A percentile compares a stretch with the other conserved stretches of the same genome.
phyloP scores from a whole-genome alignment of 2,797 vertebrate genomes.

The Denticeps clupeoides region DNA sequence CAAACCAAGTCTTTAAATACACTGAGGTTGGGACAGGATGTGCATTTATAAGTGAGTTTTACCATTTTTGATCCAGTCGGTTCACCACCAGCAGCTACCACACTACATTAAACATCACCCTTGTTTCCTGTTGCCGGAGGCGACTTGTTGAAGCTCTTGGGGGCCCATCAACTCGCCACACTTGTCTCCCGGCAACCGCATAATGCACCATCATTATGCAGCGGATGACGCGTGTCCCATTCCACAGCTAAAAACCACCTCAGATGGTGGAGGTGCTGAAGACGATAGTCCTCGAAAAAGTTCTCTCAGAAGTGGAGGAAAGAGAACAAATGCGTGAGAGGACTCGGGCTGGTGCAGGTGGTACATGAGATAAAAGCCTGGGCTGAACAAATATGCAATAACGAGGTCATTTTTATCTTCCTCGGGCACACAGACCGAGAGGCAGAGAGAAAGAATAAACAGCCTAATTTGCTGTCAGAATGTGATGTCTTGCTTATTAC shows the following conservation, averaged over 20 bases:
- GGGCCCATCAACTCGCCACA: slow-evolving; percentile 13
- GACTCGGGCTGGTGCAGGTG: slow-evolving; percentile 12
- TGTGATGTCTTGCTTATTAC: slow-evolving; percentile 31
- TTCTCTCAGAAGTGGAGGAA: not conserved
- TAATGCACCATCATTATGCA: no score
- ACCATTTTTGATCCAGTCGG: no score
- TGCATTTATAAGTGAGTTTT: no score
- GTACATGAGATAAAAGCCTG: slow-evolving; percentile 16
- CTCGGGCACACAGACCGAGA: not conserved
- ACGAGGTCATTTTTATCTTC: slow-evolving; percentile 18
- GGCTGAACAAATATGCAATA: slow-evolving; percentile 20
- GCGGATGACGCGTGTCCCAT: no score
- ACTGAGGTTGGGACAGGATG: no score
- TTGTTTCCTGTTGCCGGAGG: slow-evolving; percentile 6
- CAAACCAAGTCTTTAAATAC: no score
- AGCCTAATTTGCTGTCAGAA: slow-evolving; percentile 21
- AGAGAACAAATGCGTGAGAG: not conserved
- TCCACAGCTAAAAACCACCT: no score
- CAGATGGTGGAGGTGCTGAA: no score
- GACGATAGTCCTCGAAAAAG: no score
- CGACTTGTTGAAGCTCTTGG: slow-evolving; percentile 5
- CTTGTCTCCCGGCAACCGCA: no score
- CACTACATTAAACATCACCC: slow-evolving; percentile 5
- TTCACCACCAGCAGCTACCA: no score
- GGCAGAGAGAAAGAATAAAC: not conserved